Evolutionary conservation across 2,888 invertebrate genomes (phyloP), one percentile per base, ranked within the genome.

Genomic region (Parnassius orleans): DNA sequence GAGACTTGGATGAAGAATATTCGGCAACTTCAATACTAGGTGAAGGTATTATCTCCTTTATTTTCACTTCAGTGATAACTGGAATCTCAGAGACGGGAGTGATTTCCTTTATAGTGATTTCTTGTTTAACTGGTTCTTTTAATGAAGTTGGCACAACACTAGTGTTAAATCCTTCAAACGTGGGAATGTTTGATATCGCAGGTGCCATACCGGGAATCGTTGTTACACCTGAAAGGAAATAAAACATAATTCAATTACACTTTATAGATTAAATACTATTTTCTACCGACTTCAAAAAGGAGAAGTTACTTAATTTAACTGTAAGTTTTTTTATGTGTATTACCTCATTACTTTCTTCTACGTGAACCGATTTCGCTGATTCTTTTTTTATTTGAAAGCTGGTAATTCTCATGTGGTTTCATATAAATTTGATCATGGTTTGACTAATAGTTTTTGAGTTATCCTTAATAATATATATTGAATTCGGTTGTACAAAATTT

Each of bases 61-160:
- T 88, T 70, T 88, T 90, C 14, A 91, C 87, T 48, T 88, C 87
- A 15, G 87, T 87, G 60, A 87, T 84, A 56, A 84, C 77, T 1
- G 92, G 89, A 43, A 90, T 89, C 73, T 89, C 89, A 1, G 91
- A 88, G 3, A 89, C 93, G 0, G 93, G 93, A 5, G 93, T 93
- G 7, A 94, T 93, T 79, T 94, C 94, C 69, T 93, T 93, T 43
- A 94, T 94, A 0, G 93, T 93, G 42, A 92, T 86, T 69, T 86
- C 83, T 65, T 80, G 86, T 67, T 84, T 86, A 3, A 81, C 73
- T 5, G 79, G 78, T 63, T 84, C 84, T 58, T 81, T 80, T 0
- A 77, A 73, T 12, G 74, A 70, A 0, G 73, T 56, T 1, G 80
- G 78, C 9, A 69, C 69, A 9, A 69, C 73, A 56, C 73, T 77